Base-by-base conservation (phyloP, 2,113 vertebrate species). In the Fukomys damarensis region DNA sequence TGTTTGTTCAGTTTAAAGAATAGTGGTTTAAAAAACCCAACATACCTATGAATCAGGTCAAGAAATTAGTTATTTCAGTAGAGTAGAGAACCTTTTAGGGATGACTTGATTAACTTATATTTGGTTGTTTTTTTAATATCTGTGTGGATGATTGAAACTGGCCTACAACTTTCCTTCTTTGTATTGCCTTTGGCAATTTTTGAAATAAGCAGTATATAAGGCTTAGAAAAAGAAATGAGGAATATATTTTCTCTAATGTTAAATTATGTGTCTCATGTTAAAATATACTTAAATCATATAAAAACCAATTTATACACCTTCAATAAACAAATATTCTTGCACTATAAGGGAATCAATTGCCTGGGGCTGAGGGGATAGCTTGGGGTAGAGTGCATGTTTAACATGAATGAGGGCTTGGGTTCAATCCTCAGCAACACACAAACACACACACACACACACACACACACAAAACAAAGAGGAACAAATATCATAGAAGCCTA, bases 281-380 rank as follows among this genome's bases (percentile, higher is more conserved):
- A 89, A 59, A 41, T 81, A 43, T 16, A 72, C 65, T 81, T 86
- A 46, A 74, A 52, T 66, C 89, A 49, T 66, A 82, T 38, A n/a
- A 93, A 59, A 86, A 86, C n/a, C 1, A 46, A 87, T 68, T 77
- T 90, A 46, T 61, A 95, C 68, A 10, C 43, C 52, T 77, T 83
- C 17, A 63, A 49, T 43, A 93, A 41, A 19, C 52, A 93, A 93
- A 46, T 93, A 95, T 63, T 89, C 46, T 89, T 85, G 24, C 3
- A 59, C 49, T n/a, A 2, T 61, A 32, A 46, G 65, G 76, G 72
- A 68, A 28, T 59, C 76, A 70, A 86, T 46, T 76, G n/a, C 82
- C 68, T 65, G 41, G 41, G 10, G 59, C 26, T 65, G 24, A 65
- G 10, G 32, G 5, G 17, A 12, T 35, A 49, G 38, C 28, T 63